Conservation (phyloP, 2,113 vertebrate genomes). For the Bolborhynchus lineola region DNA sequence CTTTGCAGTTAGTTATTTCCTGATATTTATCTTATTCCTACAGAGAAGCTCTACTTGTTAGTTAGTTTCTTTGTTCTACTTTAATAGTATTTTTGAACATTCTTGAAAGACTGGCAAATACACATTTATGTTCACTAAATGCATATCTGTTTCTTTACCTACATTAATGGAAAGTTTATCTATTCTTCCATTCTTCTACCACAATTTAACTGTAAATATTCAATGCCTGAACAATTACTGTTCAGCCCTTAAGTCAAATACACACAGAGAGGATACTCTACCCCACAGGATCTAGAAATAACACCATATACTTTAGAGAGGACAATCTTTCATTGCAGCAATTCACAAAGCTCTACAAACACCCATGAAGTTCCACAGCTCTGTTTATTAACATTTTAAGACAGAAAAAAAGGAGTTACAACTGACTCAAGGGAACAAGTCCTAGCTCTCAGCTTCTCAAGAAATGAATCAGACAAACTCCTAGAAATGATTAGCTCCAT, state of each 20-base stretch:
- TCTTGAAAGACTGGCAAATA: constrained; percentile 6
- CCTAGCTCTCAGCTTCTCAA: not conserved
- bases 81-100: constrained; percentile 1
- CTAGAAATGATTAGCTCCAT: not conserved
- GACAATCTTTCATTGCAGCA: not conserved
- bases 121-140: not conserved
- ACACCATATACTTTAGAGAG: not conserved
- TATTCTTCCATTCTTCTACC: not conserved
- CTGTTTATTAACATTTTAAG: not conserved
- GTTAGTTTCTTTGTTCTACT: constrained; percentile 11
- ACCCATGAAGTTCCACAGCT: not conserved
- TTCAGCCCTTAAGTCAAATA: not conserved
- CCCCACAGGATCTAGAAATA: not conserved
- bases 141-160: not conserved
- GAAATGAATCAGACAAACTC: not conserved
- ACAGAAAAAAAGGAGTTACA: not conserved
- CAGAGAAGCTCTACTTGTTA: not conserved
- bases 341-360: not conserved
- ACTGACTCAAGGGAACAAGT: not conserved
- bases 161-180: not conserved
- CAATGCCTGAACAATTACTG: not conserved
- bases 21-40: not conserved
- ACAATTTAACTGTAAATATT: not conserved
- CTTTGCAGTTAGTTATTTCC: not conserved
- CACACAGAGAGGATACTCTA: not conserved